Conservation (phyloP, 2,888 invertebrate species). For the Eristalis arbustorum region DNA sequence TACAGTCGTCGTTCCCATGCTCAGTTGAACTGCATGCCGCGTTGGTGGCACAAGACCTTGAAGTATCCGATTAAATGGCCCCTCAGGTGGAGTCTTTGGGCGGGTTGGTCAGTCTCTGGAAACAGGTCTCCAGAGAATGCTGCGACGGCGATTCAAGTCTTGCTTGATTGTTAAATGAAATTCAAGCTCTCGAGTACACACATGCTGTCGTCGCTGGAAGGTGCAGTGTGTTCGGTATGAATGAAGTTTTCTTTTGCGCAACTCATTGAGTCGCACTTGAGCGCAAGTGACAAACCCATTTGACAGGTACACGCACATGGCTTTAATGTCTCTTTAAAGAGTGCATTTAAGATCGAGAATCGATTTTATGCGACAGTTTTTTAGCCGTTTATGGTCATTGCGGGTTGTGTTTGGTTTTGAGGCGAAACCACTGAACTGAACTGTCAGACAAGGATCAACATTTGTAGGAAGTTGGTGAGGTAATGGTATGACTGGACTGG, state of each 20-base stretch:
- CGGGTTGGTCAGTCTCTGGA: constrained; percentile 59
- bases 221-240: constrained; percentile 41
- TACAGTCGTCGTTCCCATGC: constrained; percentile 45
- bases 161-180: constrained; percentile 24
- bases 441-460: background rate
- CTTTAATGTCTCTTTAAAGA: constrained; percentile 39
- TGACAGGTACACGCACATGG: constrained; percentile 65
- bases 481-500: background rate
- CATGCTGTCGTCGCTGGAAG: background rate
- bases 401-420: background rate
- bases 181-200: constrained; percentile 2
- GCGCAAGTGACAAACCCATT: constrained; percentile 60
- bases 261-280: constrained; percentile 36
- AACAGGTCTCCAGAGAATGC: constrained; percentile 60
- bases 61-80: constrained; percentile 65
- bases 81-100: constrained; percentile 40
- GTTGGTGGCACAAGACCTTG: constrained; percentile 69
- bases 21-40: constrained; percentile 32
- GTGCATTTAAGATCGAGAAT: constrained; percentile 10
- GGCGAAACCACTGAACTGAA: background rate
- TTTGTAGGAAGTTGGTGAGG: background rate
- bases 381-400: background rate
- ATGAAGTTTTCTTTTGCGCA: constrained; percentile 58
- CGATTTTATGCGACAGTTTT: background rate
- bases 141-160: constrained; percentile 52